These are phyloP conservation scores for Halichondria panicea DNA, from an alignment of 37 sponge, comb jelly and placozoan species.

Conservation along the genomic window DNA sequence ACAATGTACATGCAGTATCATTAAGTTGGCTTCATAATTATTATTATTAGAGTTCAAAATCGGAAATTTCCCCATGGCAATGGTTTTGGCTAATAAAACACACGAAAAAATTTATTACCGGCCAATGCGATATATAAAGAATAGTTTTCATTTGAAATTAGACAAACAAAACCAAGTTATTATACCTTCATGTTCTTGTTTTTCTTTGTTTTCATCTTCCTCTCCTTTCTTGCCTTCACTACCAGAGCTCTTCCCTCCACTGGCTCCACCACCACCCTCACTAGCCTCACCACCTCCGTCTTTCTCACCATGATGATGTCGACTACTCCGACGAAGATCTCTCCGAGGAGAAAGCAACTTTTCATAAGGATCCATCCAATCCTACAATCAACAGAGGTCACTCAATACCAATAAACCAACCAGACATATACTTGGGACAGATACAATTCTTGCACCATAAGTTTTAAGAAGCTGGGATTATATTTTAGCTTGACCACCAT, in stretches of 20 bases:
- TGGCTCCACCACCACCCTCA: conserved; percentile 2
- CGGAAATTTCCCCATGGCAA: too few species aligned
- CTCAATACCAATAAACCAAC: not conserved
- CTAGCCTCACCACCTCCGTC: not conserved
- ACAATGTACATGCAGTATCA: too few species aligned
- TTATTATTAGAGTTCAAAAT: too few species aligned
- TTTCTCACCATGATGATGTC: not conserved
- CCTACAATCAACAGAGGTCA: conserved; percentile 21
- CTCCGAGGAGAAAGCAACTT: conserved; percentile 65
- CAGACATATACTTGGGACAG: not conserved
- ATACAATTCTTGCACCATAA: not conserved
- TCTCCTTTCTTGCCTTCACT: not conserved
- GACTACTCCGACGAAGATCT: not conserved
- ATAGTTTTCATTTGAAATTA: too few species aligned
- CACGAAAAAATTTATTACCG: too few species aligned
- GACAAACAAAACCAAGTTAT: too few species aligned
- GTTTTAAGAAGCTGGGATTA: not conserved
- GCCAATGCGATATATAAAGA: too few species aligned
- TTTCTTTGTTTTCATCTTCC: conserved; percentile 3
- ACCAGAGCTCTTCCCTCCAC: not conserved
- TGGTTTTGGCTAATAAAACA: too few species aligned
- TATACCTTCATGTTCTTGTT: conserved; percentile 4
- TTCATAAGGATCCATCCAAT: conserved; percentile 79
- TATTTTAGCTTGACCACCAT: too few species aligned
- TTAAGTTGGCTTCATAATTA: too few species aligned